These are phyloP conservation scores for Drosophila nasuta DNA, from an alignment of 1,140 invertebrate species.

Conservation along the genomic window DNA sequence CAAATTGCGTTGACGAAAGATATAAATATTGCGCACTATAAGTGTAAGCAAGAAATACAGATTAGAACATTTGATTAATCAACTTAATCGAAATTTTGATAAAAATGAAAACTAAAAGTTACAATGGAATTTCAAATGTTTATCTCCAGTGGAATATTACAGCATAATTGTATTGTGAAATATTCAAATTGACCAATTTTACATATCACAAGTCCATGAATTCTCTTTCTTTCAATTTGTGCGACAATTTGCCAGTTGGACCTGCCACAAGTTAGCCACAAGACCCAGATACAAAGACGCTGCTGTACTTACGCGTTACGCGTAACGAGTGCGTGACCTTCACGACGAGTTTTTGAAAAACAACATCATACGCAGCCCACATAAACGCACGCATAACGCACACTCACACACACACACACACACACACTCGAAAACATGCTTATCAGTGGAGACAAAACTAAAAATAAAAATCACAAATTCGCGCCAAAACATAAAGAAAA, in stretches of 20 bases:
- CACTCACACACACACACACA: conserved; percentile 14
- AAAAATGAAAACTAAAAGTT: too few relatives aligned
- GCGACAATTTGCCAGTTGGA: conserved; percentile 7
- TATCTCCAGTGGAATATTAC: neutral
- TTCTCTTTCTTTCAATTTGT: neutral
- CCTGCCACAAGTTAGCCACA: conserved; percentile 31
- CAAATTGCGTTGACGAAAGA: too few relatives aligned
- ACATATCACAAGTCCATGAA: neutral
- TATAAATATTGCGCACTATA: too few relatives aligned
- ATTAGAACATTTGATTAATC: too few relatives aligned
- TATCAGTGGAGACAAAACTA: conserved; percentile 67
- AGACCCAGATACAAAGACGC: conserved; percentile 40
- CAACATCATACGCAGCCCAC: conserved; percentile 55
- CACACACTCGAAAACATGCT: conserved; percentile 35
- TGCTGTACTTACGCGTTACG: conserved; percentile 78
- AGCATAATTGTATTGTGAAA: neutral
- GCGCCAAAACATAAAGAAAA: conserved; percentile 68
- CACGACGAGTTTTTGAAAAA: conserved; percentile 73
- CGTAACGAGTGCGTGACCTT: conserved; percentile 66
- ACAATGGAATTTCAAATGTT: neutral
- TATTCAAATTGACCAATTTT: neutral
- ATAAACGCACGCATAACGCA: conserved; percentile 14
- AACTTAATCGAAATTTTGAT: too few relatives aligned
- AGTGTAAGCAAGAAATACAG: too few relatives aligned
- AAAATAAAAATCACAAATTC: conserved; percentile 74